A percentile compares a stretch with the other conserved stretches of the same genome.
Conservation (phyloP, 1,140 invertebrate species). For the Aporrectodea caliginosa region DNA sequence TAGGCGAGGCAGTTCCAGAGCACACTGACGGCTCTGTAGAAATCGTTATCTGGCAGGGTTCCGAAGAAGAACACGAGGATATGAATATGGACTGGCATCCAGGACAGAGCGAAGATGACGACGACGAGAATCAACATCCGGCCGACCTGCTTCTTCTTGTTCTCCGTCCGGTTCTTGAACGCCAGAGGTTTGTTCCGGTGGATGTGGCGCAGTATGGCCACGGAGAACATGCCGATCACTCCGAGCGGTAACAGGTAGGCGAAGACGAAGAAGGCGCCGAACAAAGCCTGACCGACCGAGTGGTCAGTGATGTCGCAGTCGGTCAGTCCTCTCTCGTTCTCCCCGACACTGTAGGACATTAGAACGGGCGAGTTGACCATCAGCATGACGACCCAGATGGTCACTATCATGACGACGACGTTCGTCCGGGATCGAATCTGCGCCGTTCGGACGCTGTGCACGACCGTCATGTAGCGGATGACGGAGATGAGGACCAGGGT, state of each 20-base stretch:
- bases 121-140: constrained; percentile 25
- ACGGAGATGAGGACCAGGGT: no score
- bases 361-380: constrained; percentile 16
- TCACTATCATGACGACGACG: constrained; percentile 15
- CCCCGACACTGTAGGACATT: constrained; percentile 3
- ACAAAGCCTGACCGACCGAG: constrained; percentile 5
- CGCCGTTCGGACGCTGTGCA: constrained; percentile 16
- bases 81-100: constrained; percentile 29
- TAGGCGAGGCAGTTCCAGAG: constrained; percentile 34
- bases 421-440: constrained; percentile 3
- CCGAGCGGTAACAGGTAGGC: constrained; percentile 19
- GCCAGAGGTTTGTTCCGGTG: no score
- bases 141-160: constrained; percentile 19
- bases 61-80: constrained; percentile 19
- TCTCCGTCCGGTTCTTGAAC: no score
- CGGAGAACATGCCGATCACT: constrained; percentile 15
- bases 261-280: constrained; percentile 25
- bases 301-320: constrained; percentile 8
- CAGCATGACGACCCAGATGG: constrained; percentile 23
- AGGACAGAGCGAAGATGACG: constrained; percentile 26
- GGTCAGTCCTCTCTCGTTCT: background rate
- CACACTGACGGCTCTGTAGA: constrained; percentile 23
- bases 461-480: constrained; percentile 54
- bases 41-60: background rate
- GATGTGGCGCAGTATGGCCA: constrained; percentile 19